Evolutionary conservation across 2,888 invertebrate genomes (phyloP).

Genomic region (Eulithis testata): DNA sequence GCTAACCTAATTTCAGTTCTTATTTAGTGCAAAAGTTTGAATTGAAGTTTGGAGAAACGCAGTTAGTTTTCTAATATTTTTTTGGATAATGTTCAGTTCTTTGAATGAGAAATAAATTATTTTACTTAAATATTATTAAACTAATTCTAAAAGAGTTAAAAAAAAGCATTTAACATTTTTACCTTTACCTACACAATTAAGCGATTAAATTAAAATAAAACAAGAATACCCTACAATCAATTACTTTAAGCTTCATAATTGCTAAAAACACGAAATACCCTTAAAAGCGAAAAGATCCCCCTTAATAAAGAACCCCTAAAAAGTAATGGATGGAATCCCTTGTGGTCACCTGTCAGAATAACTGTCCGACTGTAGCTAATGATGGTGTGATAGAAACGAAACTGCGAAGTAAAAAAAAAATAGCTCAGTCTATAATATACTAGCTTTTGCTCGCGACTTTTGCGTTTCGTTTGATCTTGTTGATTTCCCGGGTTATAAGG

Average conservation of each 20-base stretch:
- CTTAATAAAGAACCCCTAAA: slow-evolving; percentile 15
- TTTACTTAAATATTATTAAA: no score
- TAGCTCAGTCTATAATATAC: no score
- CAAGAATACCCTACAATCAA: slow-evolving; percentile 15
- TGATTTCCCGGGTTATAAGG: no score
- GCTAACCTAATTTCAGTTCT: slow-evolving; percentile 18
- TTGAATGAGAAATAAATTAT: no score
- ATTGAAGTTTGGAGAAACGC: slow-evolving; percentile 21
- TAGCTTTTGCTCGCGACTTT: no score
- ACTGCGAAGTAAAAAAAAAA: not conserved
- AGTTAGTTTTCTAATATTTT: slow-evolving; percentile 15
- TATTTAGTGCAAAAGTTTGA: slow-evolving; percentile 33
- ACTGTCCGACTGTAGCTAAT: not conserved
- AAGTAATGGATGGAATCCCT: slow-evolving; percentile 23
- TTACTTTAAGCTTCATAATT: slow-evolving; percentile 9
- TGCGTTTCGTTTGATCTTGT: no score
- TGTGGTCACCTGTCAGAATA: slow-evolving; percentile 25
- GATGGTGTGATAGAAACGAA: slow-evolving; percentile 5
- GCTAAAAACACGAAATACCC: slow-evolving; percentile 3
- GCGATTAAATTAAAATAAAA: not conserved
- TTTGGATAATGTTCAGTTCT: not conserved
- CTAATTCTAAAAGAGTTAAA: no score
- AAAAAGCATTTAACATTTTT: not conserved
- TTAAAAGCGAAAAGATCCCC: slow-evolving; percentile 5
- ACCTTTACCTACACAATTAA: not conserved